Base-by-base conservation (phyloP, 2,888 invertebrate species). In the Microdon myrmicae region DNA sequence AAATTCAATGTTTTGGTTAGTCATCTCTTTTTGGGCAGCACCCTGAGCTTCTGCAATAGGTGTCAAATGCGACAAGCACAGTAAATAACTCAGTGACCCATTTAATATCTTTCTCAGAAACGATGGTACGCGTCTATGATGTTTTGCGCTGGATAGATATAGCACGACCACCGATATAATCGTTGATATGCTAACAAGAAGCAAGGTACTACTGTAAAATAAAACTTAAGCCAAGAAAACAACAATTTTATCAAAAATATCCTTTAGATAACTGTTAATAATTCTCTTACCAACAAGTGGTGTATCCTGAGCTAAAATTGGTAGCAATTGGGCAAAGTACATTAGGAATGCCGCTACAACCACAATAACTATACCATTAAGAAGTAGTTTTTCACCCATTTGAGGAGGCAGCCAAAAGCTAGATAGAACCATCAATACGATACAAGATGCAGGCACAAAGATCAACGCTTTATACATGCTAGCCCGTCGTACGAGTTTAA, bases 391-490 rank as follows among this genome's bases (percentile, higher is more conserved):
- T 73, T 87, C 87, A 9, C 85, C 86, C 68, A 86, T 83, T 69
- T 85, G 83, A 0, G 87, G 86, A 1, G 88, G 87, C 34, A 88
- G 71, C 85, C 86, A 86, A 74, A 88, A 89, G 2, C 81, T 81
- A 9, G 84, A 75, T 31, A 89, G 76, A 1, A 84, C 85, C 71
- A 88, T 71, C 9, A 86, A 72, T 3, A 87, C 82, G 44, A 88
- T 83, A 45, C 85, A 87, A 81, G 78, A 68, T 1, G 86, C 85
- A 2, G 88, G 88, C n/a, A 85, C 83, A 31, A 87, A 81, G 29
- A 87, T 82, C 9, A 87, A 77, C 2, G 85, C 83, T 39, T 81
- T 83, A 73, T 87, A 87, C 56, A 86, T 82, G 0, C 85, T 82
- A 0, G 87, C 84, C 32, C 82, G 80, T 67, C 88, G 80, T 41